These are phyloP conservation scores for Plotosus lineatus DNA, from an alignment of 2,113 vertebrate species.

Conservation along the genomic window DNA sequence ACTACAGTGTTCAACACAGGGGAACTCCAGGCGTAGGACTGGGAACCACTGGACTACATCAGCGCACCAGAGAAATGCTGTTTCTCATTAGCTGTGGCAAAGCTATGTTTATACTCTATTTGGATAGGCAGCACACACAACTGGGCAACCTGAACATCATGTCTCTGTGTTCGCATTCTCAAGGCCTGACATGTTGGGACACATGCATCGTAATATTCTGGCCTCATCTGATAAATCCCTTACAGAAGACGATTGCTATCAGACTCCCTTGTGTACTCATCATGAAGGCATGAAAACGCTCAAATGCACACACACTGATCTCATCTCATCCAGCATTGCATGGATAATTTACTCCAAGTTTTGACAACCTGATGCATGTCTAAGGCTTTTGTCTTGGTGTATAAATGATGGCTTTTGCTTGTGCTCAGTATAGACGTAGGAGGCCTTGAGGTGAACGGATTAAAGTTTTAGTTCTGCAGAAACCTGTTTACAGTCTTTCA, in stretches of 20 bases:
- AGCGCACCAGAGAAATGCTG: constrained; percentile 4
- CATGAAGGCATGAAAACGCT: background rate
- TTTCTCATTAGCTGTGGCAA: constrained; percentile 39
- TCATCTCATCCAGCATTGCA: background rate
- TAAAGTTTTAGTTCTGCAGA: background rate
- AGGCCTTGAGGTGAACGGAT: background rate
- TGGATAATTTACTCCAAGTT: constrained; percentile 11
- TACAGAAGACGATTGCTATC: constrained; percentile 28
- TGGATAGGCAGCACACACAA: constrained; percentile 22
- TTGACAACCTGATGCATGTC: constrained; percentile 8
- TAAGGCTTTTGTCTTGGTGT: background rate
- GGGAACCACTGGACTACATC: constrained; percentile 23
- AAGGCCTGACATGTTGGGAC: constrained; percentile 37
- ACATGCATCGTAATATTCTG: constrained; percentile 33
- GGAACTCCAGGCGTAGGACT: background rate
- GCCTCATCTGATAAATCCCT: constrained; percentile 50
- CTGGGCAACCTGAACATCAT: constrained; percentile 15
- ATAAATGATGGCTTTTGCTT: background rate
- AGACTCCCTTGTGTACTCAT: background rate
- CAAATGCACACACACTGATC: constrained; percentile 9
- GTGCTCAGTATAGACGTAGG: background rate
- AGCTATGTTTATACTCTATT: constrained; percentile 37
- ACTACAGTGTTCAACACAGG: background rate
- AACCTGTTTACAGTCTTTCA: constrained; percentile 23
- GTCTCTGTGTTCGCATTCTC: constrained; percentile 18